These are phyloP conservation scores for Percopsis omiscomaycus DNA, from an alignment of 2,797 vertebrate genomes.

Conservation along the genomic window DNA sequence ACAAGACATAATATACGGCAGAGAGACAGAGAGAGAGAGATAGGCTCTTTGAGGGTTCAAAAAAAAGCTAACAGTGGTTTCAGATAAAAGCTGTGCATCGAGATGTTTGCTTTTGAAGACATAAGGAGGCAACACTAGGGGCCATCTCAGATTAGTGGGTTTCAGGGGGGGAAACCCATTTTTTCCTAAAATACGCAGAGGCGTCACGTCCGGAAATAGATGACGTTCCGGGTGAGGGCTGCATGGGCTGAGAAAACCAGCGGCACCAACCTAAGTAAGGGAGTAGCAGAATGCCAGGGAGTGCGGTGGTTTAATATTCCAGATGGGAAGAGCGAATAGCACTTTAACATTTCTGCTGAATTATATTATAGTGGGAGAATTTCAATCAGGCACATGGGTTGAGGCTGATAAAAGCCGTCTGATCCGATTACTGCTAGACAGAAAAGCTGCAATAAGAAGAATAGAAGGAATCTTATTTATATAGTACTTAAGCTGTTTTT, in stretches of 20 bases:
- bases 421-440: slow-evolving; percentile 34
- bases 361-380: slow-evolving; percentile 59
- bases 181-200: too few species aligned
- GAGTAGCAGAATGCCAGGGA: slow-evolving; percentile 42
- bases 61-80: slow-evolving; percentile 44
- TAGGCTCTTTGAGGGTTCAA: slow-evolving; percentile 27
- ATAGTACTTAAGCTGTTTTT: slow-evolving; percentile 45
- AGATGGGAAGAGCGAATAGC: slow-evolving; percentile 57
- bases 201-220: slow-evolving; percentile 10
- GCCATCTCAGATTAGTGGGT: slow-evolving; percentile 38
- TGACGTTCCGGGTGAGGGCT: slow-evolving; percentile 17
- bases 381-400: slow-evolving; percentile 60
- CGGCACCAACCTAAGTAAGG: slow-evolving; percentile 30
- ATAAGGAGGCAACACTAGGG: slow-evolving; percentile 43
- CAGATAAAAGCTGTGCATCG: slow-evolving; percentile 25
- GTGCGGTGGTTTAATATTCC: slow-evolving; percentile 59
- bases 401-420: slow-evolving; percentile 51
- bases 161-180: slow-evolving; percentile 25
- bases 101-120: slow-evolving; percentile 27
- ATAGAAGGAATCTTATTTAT: slow-evolving; percentile 49
- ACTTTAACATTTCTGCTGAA: slow-evolving; percentile 63
- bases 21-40: background rate
- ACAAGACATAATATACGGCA: background rate
- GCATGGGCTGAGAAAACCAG: slow-evolving; percentile 25
- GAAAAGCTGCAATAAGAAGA: slow-evolving; percentile 35